phyloP scores from a whole-genome alignment of 2,113 vertebrate genomes.

The Epinephelus moara region DNA sequence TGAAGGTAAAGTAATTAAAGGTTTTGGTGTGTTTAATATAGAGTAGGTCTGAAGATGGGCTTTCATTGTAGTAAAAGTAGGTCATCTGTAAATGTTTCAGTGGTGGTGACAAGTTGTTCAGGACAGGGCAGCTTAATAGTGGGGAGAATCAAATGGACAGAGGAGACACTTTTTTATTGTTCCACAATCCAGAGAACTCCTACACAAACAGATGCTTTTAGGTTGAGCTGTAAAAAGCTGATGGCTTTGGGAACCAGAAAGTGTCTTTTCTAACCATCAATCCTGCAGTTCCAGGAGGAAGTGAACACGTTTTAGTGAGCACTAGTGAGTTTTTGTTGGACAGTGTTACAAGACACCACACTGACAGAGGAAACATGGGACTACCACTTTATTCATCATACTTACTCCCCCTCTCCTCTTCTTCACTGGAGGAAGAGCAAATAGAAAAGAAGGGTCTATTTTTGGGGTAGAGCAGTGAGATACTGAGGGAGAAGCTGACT shows the following conservation, averaged over 20 bases:
- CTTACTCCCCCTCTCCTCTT: constrained; percentile 91
- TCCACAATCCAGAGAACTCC: too few relatives aligned
- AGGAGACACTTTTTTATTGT: background rate
- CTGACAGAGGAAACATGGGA: background rate
- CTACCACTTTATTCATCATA: constrained; percentile 62
- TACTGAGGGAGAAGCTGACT: constrained; percentile 91
- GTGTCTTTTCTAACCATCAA: background rate
- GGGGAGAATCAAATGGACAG: background rate
- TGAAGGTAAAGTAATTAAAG: too few relatives aligned
- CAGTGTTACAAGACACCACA: constrained; percentile 31
- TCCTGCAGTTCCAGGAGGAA: background rate
- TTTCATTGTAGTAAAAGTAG: too few relatives aligned
- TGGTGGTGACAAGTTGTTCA: background rate
- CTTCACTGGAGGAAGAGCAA: constrained; percentile 91
- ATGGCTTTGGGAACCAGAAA: background rate
- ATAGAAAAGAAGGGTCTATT: constrained; percentile 92
- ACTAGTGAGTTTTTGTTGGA: background rate
- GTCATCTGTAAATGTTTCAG: background rate
- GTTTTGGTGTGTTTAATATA: too few relatives aligned
- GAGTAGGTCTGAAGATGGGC: too few relatives aligned
- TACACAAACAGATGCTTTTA: background rate
- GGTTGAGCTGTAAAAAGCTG: background rate
- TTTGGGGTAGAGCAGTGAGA: constrained; percentile 91
- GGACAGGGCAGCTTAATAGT: too few relatives aligned
- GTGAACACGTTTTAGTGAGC: constrained; percentile 3